Percentiles rank a stretch among this genome's conserved stretches.
Conservation (phyloP, 2,888 invertebrate species). For the Seira musarum region DNA sequence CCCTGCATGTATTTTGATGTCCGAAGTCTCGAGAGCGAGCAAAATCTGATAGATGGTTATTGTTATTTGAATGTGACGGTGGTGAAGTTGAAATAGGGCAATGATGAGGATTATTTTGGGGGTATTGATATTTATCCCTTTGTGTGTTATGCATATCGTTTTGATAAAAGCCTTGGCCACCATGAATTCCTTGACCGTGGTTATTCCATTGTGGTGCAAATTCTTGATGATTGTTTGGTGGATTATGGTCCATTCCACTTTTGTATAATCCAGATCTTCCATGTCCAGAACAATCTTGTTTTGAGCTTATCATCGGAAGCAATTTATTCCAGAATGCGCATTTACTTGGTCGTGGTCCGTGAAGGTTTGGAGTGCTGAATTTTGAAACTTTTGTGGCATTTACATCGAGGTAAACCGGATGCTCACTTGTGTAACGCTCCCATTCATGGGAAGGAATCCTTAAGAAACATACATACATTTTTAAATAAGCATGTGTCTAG, state of each 20-base stretch:
- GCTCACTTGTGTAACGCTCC: constrained; percentile 55
- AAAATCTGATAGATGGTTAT: not conserved
- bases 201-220: constrained; percentile 13
- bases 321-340: constrained; percentile 64
- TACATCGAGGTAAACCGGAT: constrained; percentile 53
- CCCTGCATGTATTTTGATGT: not conserved
- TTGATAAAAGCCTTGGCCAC: constrained; percentile 22
- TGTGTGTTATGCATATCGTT: not conserved
- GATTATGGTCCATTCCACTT: not conserved
- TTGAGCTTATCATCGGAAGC: constrained; percentile 24
- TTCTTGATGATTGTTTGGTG: not conserved
- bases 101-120: not conserved
- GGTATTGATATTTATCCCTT: too few relatives aligned
- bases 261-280: too few relatives aligned
- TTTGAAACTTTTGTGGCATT: constrained; percentile 54
- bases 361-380: constrained; percentile 17
- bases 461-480: too few relatives aligned
- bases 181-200: constrained; percentile 28
- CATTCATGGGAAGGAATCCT: constrained; percentile 56
- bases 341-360: constrained; percentile 47
- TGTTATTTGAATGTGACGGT: not conserved
- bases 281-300: not conserved
- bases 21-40: not conserved
- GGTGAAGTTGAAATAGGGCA: constrained; percentile 12
- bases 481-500: too few relatives aligned